Evolutionary conservation across 2,888 invertebrate species (phyloP).

Genomic region (Eudasyphora cyanicolor): DNA sequence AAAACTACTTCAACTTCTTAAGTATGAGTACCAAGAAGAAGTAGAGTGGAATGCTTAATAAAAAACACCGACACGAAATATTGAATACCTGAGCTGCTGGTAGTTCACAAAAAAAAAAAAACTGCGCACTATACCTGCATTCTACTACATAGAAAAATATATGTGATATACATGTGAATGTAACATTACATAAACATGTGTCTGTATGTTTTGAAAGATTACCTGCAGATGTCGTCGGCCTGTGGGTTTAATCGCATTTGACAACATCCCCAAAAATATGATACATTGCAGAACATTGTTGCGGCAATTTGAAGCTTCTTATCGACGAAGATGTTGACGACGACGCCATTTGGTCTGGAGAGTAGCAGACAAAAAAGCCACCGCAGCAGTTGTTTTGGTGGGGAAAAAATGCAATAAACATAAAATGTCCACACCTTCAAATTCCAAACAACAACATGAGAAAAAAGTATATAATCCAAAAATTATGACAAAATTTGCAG

Average conservation of each 20-base stretch:
- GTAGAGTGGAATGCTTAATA: background rate
- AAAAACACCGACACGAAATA: background rate
- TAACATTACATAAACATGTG: background rate
- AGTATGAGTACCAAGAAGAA: background rate
- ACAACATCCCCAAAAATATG: background rate
- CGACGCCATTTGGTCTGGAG: conserved; percentile 4
- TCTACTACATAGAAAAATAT: too few species aligned
- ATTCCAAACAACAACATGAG: background rate
- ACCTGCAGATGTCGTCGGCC: background rate
- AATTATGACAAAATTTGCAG: background rate
- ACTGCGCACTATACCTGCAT: background rate
- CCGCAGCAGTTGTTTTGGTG: background rate
- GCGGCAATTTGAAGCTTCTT: background rate
- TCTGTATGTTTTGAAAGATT: background rate
- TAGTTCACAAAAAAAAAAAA: background rate
- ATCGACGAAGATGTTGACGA: too few species aligned
- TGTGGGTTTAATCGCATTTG: background rate
- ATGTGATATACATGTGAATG: too few species aligned
- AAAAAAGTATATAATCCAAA: background rate
- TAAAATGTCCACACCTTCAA: conserved; percentile 10
- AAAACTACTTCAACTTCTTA: background rate
- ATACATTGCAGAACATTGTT: background rate
- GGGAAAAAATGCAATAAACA: background rate
- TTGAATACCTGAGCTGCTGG: background rate
- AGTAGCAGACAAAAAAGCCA: background rate